A percentile compares a stretch with the other conserved stretches of the same genome.
Evolutionary conservation across 2,113 vertebrate genomes (phyloP).

Genomic region (sheep (Ovis aries)): DNA sequence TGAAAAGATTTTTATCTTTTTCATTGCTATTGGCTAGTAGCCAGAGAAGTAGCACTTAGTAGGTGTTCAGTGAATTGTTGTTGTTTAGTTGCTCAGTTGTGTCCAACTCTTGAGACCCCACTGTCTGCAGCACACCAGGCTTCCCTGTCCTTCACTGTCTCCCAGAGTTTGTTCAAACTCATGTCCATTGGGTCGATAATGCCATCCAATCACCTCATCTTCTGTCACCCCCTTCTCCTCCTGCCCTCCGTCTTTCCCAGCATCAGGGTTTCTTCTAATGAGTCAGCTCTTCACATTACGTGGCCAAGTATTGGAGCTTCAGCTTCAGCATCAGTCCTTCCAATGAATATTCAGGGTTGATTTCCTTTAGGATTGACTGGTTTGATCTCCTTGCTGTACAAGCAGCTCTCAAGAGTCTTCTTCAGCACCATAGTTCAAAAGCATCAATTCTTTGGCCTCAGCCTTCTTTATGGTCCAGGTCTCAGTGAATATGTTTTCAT

Average conservation of each 20-base stretch:
- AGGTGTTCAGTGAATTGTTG: neutral
- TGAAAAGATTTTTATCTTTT: neutral
- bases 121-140: neutral
- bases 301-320: neutral
- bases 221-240: neutral
- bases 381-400: neutral
- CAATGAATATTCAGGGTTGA: neutral
- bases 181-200: neutral
- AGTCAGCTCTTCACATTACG: neutral
- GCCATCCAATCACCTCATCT: neutral
- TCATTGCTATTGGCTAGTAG: neutral
- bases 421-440: neutral
- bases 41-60: neutral
- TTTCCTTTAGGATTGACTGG: neutral
- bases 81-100: neutral
- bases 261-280: neutral
- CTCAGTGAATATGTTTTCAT: neutral
- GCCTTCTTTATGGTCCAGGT: neutral
- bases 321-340: neutral
- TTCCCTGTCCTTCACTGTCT: neutral
- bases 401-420: neutral
- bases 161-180: neutral
- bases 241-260: neutral
- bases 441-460: neutral
- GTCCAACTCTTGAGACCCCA: neutral